Conservation (phyloP, 2,888 invertebrate genomes). For the Thumatha senex region DNA sequence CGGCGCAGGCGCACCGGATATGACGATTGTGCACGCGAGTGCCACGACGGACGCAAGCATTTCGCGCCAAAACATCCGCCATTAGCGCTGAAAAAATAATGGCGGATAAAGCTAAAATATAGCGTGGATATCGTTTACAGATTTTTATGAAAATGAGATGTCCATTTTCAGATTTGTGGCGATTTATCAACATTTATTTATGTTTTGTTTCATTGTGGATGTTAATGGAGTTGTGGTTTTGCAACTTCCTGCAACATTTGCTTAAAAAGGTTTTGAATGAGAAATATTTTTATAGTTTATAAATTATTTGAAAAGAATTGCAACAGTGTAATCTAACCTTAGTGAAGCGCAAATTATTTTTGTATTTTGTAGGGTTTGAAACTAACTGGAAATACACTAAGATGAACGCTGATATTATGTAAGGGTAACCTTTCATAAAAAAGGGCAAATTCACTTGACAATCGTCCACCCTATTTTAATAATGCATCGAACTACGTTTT, state of each 20-base stretch:
- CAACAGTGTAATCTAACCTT: no score
- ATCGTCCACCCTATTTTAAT: no score
- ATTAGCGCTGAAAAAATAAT: conserved; percentile 55
- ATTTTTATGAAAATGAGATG: conserved; percentile 38
- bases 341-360: neutral
- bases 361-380: no score
- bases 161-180: conserved; percentile 16
- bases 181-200: conserved; percentile 4
- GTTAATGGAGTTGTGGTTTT: conserved; percentile 11
- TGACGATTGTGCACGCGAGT: conserved; percentile 53
- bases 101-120: conserved; percentile 44
- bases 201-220: conserved; percentile 23
- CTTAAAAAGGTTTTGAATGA: conserved; percentile 1
- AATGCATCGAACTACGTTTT: no score
- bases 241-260: conserved; percentile 9
- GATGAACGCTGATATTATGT: no score
- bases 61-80: conserved; percentile 59
- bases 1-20: conserved; percentile 50
- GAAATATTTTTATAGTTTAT: neutral
- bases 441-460: no score
- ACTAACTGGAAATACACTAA: no score
- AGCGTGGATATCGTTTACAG: conserved; percentile 25
- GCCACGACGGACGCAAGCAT: conserved; percentile 48
- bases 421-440: no score
- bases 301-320: neutral